Conservation (phyloP, 1,140 invertebrate species). For the Popillia japonica region DNA sequence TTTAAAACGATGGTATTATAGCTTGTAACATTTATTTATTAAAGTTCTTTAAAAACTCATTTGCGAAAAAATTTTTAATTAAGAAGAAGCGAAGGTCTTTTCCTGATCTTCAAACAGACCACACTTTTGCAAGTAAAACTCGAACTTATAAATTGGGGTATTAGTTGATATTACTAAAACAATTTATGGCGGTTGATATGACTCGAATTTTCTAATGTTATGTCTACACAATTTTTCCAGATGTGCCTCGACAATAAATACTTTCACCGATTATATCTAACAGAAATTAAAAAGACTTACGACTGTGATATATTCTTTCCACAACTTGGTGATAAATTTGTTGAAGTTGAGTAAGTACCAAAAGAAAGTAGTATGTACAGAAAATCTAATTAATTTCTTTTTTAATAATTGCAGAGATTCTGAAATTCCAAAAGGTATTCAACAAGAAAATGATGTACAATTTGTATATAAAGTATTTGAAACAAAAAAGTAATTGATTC, state of each 20-base stretch:
- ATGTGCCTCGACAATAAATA: constrained; percentile 75
- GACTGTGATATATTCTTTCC: constrained; percentile 92
- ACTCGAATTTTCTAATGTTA: too few species aligned
- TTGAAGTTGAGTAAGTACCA: constrained; percentile 62
- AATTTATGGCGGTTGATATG: too few species aligned
- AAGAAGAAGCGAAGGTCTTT: too few species aligned
- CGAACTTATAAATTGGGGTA: too few species aligned
- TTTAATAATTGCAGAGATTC: constrained; percentile 64
- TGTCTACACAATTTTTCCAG: constrained; percentile 67
- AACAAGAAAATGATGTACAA: constrained; percentile 76
- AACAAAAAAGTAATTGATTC: constrained; percentile 55
- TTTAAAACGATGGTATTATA: too few species aligned
- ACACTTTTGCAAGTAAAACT: too few species aligned
- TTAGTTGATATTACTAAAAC: too few species aligned
- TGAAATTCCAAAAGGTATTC: constrained; percentile 70
- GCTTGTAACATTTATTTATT: too few species aligned
- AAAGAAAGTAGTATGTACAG: not conserved
- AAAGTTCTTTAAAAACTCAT: too few species aligned
- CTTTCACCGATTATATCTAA: constrained; percentile 85
- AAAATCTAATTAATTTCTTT: constrained; percentile 17
- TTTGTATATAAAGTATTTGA: constrained; percentile 81
- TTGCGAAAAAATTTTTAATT: too few species aligned
- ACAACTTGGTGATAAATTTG: constrained; percentile 70
- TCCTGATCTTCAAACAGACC: too few species aligned
- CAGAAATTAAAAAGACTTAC: constrained; percentile 79